Base-by-base conservation (phyloP, 2,797 vertebrate species). In the Danio choprae region DNA sequence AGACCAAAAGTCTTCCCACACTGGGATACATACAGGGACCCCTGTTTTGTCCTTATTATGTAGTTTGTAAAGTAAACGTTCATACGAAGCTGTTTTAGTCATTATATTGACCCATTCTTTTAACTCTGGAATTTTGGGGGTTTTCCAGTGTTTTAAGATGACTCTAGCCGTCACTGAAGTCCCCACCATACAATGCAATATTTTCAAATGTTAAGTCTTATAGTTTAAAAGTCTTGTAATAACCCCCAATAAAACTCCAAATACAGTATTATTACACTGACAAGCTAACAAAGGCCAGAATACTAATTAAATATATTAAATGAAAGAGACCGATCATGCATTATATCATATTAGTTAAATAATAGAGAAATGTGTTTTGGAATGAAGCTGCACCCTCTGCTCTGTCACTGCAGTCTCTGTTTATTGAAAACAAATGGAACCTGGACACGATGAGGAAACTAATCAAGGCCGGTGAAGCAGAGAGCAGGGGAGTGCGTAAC, bases 391-490 rank as follows among this genome's bases (percentile, higher is more conserved):
- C 11, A 29, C 29, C 12, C 10, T 58, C 20, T 68, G 36, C 22
- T 16, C 18, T 15, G 51, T 69, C 53, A 70, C 65, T 48, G 13
- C 43, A 78, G 55, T 38, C 76, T 60, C 10, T 71, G 67, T 81
- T 67, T 77, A 80, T 74, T 78, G 65, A 80, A 85, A 85, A 84
- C 84, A 85, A 87, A 85, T 83, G 81, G 73, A 73, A 70, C 20
- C 55, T 72, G 69, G 82, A 82, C 81, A 69, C 81, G 80, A 62
- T 48, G 81, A 81, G 85, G 81, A 83, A 81, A 84, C 82, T 87
- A 87, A 87, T 87, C 84, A 87, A 71, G 68, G 29, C 36, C 0
- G 9, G 46, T 73, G 67, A 53, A 53, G 67, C 77, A 71, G 51
- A 71, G 74, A 56, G 60, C 53, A 13, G 43, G 43, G 16, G 71